Percentiles rank a stretch among this genome's conserved stretches.
These are phyloP conservation scores for Lampris incognitus DNA, from an alignment of 2,113 vertebrate genomes.

Conservation along the genomic window DNA sequence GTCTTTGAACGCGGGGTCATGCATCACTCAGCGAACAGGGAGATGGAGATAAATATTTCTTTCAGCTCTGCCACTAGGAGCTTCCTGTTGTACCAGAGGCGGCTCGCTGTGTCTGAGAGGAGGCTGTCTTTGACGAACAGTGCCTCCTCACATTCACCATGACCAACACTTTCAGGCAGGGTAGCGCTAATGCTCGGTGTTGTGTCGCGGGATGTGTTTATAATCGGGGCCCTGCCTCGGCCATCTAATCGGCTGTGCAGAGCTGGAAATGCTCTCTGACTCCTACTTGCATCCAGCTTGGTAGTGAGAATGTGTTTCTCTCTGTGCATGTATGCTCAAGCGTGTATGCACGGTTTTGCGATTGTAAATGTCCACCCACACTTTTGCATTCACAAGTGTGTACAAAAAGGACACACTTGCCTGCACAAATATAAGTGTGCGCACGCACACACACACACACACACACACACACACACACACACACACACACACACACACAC, in stretches of 20 bases:
- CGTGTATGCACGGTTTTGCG: background rate
- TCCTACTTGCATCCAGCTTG: conserved; percentile 34
- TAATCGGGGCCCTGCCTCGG: conserved; percentile 6
- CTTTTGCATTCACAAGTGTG: background rate
- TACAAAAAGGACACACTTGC: background rate
- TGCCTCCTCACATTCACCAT: conserved; percentile 21
- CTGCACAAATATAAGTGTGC: background rate
- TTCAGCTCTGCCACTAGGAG: conserved; percentile 70
- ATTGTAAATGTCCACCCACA: too few species aligned
- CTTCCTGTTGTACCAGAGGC: conserved; percentile 70
- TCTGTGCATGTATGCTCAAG: background rate
- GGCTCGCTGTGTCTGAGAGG: conserved; percentile 51
- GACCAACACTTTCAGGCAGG: conserved; percentile 32
- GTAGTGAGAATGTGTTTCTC: too few species aligned
- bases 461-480: conserved; percentile 8
- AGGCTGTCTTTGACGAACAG: conserved; percentile 35
- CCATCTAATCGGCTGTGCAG: background rate
- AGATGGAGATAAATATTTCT: conserved; percentile 78
- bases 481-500: conserved; percentile 37
- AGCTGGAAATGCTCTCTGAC: background rate
- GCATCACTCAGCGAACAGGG: conserved; percentile 71
- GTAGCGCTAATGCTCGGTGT: background rate
- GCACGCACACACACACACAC: conserved; percentile 10
- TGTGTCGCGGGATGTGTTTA: too few species aligned
- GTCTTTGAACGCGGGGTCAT: conserved; percentile 62